These are phyloP conservation scores for Liolophura sinensis DNA, from an alignment of 1,140 invertebrate species.

Conservation along the genomic window DNA sequence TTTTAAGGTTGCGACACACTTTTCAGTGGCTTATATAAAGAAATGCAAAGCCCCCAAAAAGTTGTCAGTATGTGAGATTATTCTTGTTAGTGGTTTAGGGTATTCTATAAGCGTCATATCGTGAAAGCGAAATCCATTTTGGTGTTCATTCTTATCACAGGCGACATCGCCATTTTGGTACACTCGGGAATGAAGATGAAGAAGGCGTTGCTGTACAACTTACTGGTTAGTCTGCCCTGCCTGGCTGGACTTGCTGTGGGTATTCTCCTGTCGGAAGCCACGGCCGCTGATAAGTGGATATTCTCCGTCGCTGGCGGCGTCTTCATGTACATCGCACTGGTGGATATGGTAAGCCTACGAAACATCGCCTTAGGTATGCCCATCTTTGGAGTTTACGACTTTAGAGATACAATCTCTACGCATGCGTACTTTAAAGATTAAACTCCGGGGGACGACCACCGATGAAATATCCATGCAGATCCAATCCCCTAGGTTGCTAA, in stretches of 20 bases:
- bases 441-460: background rate
- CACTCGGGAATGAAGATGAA: constrained; percentile 69
- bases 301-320: constrained; percentile 68
- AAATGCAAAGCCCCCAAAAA: background rate
- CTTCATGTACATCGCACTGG: constrained; percentile 69
- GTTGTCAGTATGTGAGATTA: background rate
- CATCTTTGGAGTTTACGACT: background rate
- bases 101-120: background rate
- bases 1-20: background rate
- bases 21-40: background rate
- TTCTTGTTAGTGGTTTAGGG: background rate
- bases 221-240: constrained; percentile 68
- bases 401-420: no score
- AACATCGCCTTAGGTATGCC: constrained; percentile 22
- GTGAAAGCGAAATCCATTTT: background rate
- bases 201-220: constrained; percentile 70
- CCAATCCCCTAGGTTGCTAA: background rate
- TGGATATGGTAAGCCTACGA: constrained; percentile 65
- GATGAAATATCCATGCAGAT: no score
- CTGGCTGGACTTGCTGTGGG: constrained; percentile 69
- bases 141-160: constrained; percentile 49
- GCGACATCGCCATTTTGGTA: constrained; percentile 72
- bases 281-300: constrained; percentile 62
- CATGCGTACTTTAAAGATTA: background rate
- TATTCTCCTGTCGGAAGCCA: constrained; percentile 50